phyloP scores from a whole-genome alignment of 1,140 invertebrate species.

The Euwallacea similis region DNA sequence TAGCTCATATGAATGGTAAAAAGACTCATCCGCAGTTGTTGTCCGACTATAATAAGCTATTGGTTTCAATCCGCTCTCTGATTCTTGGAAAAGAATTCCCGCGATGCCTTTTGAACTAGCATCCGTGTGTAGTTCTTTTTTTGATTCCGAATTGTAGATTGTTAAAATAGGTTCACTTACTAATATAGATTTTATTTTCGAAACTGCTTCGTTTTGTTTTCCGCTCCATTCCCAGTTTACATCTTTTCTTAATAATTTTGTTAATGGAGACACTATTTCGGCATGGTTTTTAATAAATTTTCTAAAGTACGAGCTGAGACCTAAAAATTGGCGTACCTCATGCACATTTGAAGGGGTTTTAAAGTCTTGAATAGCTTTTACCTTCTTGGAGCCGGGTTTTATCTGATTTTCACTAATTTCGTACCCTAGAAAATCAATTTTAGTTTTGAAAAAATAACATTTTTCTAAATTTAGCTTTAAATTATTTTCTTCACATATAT shows the following conservation, averaged over 20 bases:
- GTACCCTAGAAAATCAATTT: slow-evolving; percentile 16
- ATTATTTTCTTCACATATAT: background rate
- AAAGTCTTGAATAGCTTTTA: slow-evolving; percentile 25
- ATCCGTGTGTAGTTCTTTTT: slow-evolving; percentile 42
- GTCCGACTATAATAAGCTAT: slow-evolving; percentile 49
- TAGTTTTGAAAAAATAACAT: slow-evolving; percentile 15
- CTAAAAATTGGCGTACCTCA: slow-evolving; percentile 44
- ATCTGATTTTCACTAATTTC: slow-evolving; percentile 1
- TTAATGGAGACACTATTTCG: slow-evolving; percentile 8
- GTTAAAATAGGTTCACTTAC: slow-evolving; percentile 7
- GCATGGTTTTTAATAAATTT: slow-evolving; percentile 44
- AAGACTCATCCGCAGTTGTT: slow-evolving; percentile 44
- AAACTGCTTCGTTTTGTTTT: slow-evolving; percentile 6
- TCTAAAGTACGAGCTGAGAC: slow-evolving; percentile 49
- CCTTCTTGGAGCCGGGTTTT: background rate
- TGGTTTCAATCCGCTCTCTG: slow-evolving; percentile 12
- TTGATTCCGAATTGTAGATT: slow-evolving; percentile 12
- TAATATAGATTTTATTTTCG: slow-evolving; percentile 13
- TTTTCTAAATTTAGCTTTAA: slow-evolving; percentile 25
- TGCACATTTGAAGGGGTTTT: slow-evolving; percentile 46
- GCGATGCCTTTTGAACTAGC: slow-evolving; percentile 20
- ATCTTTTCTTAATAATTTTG: slow-evolving; percentile 28
- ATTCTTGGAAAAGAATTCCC: slow-evolving; percentile 19
- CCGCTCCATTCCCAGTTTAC: background rate
- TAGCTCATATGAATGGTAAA: slow-evolving; percentile 42